A percentile compares a stretch with the other conserved stretches of the same genome.
Evolutionary conservation across 64 coral and sea anemone species (phyloP).

Genomic region (Pocillopora damicornis): DNA sequence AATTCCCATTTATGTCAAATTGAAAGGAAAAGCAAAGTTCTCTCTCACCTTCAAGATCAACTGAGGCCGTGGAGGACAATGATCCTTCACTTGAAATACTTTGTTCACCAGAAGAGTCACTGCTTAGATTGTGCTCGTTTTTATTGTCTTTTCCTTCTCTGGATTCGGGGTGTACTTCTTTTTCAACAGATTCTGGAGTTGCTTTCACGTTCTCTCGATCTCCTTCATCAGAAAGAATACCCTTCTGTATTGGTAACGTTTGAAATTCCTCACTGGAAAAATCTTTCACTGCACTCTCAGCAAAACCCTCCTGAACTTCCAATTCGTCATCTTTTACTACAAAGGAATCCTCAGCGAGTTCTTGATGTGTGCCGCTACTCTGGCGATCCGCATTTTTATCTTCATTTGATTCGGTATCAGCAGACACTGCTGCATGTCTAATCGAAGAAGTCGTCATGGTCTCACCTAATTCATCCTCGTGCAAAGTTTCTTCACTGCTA

Average conservation of each 20-base stretch:
- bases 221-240: background rate
- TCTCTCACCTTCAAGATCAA: constrained; percentile 31
- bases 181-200: background rate
- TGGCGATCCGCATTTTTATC: constrained; percentile 15
- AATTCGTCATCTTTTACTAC: background rate
- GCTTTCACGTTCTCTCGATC: background rate
- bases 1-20: background rate
- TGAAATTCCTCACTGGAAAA: background rate
- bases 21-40: background rate
- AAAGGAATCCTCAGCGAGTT: constrained; percentile 3
- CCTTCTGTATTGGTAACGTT: no score
- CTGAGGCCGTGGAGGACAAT: background rate
- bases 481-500: constrained; percentile 42
- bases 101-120: constrained; percentile 37
- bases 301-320: background rate
- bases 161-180: background rate
- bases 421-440: background rate
- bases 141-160: background rate
- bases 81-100: constrained; percentile 24
- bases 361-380: background rate
- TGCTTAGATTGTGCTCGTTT: constrained; percentile 8
- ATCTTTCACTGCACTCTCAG: background rate
- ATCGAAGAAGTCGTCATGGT: constrained; percentile 40
- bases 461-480: constrained; percentile 54
- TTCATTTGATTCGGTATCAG: background rate